phyloP scores from a whole-genome alignment of 2,888 invertebrate species.

The Aphodius granarius region DNA sequence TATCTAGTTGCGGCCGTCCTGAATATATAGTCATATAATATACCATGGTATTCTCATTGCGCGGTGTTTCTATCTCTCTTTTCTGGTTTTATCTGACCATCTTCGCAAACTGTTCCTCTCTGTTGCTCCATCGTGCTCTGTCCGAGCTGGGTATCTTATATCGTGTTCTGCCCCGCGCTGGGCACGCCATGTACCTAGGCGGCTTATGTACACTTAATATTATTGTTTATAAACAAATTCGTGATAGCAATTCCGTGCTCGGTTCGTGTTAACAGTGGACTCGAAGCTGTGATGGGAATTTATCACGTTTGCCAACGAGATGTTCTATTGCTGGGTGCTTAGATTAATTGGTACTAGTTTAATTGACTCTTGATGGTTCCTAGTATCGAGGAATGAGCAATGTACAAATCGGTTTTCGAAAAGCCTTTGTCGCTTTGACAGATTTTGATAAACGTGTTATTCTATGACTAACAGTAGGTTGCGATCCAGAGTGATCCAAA shows the following conservation, averaged over 20 bases:
- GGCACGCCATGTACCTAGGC: conserved; percentile 11
- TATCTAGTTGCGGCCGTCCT: conserved; percentile 28
- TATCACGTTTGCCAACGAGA: background rate
- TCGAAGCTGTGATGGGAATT: background rate
- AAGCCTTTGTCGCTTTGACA: no score
- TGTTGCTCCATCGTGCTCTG: background rate
- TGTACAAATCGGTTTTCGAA: no score
- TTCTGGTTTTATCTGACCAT: background rate
- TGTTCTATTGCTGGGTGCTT: background rate
- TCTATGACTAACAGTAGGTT: no score
- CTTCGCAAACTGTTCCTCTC: background rate
- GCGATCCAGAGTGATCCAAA: no score
- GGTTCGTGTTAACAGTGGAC: background rate
- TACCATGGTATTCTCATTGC: background rate
- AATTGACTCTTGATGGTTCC: background rate
- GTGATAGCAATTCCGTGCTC: background rate
- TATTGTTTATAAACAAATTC: conserved; percentile 20
- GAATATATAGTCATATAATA: conserved; percentile 5
- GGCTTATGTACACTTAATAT: conserved; percentile 14
- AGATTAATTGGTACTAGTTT: background rate
- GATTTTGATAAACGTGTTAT: no score
- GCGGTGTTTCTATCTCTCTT: background rate
- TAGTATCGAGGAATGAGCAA: no score
- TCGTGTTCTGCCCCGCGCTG: background rate
- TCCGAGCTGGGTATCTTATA: background rate